Evolutionary conservation across 23 tunicate species (phyloP), one percentile per base, ranked within the genome.

Genomic region (Ascidia mentula): DNA sequence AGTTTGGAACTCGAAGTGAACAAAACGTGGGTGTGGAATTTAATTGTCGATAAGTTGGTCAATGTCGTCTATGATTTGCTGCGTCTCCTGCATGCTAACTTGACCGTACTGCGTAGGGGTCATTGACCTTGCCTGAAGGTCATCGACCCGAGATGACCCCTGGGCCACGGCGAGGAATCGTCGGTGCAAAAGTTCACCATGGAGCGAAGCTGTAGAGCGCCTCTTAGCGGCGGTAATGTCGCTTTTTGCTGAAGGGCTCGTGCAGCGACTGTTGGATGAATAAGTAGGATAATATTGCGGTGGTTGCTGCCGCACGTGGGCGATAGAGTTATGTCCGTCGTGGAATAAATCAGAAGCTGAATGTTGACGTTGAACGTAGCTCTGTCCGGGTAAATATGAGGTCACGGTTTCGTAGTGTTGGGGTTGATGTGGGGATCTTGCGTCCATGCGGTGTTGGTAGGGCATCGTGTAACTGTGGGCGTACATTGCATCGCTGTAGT

Each of bases 81-180:
- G 95, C 18, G 89, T 90, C 70, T 90, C 95, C 69, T 90, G 77
- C 89, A 90, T 78, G 42, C 73, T 77, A 7, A 89, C 94, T 40
- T 83, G 76, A 28, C 85, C 85, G 65, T 74, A 82, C 22, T 72
- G 70, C 26, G 74, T 60, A 36, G 75, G 72, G 18, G 89, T 45
- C 33, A 77, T 24, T 34, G 37, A 34, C 74, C 74, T 70, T 70
- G 74, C 30, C 6, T 45, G 73, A 17, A 73, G 26, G 42, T 73
- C 72, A 30, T 82, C 86, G 15, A 33, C 83, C 9, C 75, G 83
- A 6, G 83, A 69, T 38, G 74, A 26, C 26, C 70, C 69, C 24
- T 76, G 76, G 17, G 81, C 78, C 22, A 72, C 61, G 37, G 78
- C 88, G n/a, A 84, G 69, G 39, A 84, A 84, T 0, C 88, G 60